A percentile compares a stretch with the other conserved stretches of the same genome.
These are phyloP conservation scores for Barypeithes pellucidus DNA, from an alignment of 2,888 invertebrate genomes.

Conservation along the genomic window DNA sequence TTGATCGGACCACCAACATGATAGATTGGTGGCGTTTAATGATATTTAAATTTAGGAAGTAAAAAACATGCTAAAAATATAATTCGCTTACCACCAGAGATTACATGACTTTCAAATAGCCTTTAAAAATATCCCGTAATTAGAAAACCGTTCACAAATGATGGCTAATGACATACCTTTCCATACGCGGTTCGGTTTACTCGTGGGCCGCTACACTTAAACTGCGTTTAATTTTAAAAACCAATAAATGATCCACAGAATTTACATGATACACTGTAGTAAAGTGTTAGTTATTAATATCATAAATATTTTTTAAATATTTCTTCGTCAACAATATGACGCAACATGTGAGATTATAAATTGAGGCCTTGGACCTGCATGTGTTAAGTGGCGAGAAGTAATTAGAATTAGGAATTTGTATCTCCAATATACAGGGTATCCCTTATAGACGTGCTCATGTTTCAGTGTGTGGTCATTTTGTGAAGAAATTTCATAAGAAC, in stretches of 20 bases:
- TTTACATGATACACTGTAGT: constrained; percentile 11
- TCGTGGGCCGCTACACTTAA: constrained; percentile 30
- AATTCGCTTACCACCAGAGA: not conserved
- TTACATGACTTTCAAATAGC: not conserved
- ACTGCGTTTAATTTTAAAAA: constrained; percentile 42
- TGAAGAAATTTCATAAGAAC: too few species aligned
- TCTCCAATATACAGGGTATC: not conserved
- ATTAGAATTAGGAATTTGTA: constrained; percentile 8
- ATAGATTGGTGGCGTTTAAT: too few species aligned
- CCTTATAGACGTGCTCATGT: not conserved
- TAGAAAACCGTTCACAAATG: constrained; percentile 22
- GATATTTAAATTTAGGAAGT: too few species aligned
- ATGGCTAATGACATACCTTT: constrained; percentile 10
- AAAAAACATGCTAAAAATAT: constrained; percentile 1
- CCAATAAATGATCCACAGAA: constrained; percentile 13
- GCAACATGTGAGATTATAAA: constrained; percentile 29
- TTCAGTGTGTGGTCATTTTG: too few species aligned
- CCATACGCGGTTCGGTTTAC: constrained; percentile 17
- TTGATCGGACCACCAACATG: too few species aligned
- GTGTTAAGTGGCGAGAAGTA: constrained; percentile 30
- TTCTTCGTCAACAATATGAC: constrained; percentile 41
- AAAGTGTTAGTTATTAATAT: constrained; percentile 24
- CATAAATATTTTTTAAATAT: constrained; percentile 28
- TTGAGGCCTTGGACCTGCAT: constrained; percentile 35
- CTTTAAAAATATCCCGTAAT: constrained; percentile 30